Base-by-base conservation (phyloP, 2,888 invertebrate genomes). In the Thereva unica region DNA sequence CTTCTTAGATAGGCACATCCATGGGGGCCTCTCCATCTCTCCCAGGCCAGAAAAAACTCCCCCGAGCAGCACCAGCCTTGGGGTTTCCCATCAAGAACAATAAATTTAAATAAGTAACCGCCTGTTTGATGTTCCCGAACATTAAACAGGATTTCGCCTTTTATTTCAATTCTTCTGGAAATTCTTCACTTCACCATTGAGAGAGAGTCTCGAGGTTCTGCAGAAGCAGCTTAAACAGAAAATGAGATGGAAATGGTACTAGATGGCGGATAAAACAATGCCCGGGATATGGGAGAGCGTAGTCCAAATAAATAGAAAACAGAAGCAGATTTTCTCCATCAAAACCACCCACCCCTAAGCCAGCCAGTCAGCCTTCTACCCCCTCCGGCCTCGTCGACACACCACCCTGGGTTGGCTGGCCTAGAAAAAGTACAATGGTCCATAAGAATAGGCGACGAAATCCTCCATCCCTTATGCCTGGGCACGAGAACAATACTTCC, bases 51-150 rank as follows among this genome's bases (percentile, higher is more conserved):
- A 23, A 23, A 23, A 23, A 23, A 23, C 23, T 23, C 23, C 23
- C 23, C 23, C 23, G 23, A 23, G 23, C 23, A 23, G 23, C 23
- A 23, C 23, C 23, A 23, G 23, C 23, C 23, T 23, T 23, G 23
- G 23, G 23, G 23, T 23, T 59, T 52, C 57, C 54, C 57, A 66
- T 49, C 68, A 61, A 54, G 42, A 63, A 54, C 68, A 61, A 68
- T 68, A 68, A 68, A 68, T 68, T 68, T 68, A 66, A 68, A 68
- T 68, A 68, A 68, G 68, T 68, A 68, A 68, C 68, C 68, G 68
- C 68, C 68, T 68, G 68, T 68, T 68, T 68, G 68, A 65, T 68
- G 68, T 68, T 68, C 47, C 66, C 47, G 54, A 68, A 68, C 68
- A 66, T 68, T 68, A 68, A 68, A 45, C 68, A 68, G 68, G 59